Percentiles rank a stretch among this genome's conserved stretches.
Evolutionary conservation across 2,888 invertebrate genomes (phyloP).

Genomic region (Dicyrtoma fusca): DNA sequence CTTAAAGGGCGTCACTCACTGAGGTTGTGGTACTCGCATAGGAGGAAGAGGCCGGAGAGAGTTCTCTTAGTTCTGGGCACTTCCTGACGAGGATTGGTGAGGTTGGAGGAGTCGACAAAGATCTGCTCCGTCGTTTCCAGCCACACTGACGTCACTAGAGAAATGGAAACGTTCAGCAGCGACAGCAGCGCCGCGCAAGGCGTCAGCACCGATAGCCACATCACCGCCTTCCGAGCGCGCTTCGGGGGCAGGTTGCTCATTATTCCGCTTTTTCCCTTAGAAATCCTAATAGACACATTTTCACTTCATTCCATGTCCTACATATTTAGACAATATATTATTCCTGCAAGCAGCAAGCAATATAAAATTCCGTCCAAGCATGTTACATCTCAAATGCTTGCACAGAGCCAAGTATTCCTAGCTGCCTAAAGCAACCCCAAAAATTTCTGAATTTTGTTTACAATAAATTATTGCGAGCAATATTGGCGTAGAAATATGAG

Average conservation of each 20-base stretch:
- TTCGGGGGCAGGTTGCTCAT: constrained; percentile 49
- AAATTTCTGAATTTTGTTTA: too few relatives aligned
- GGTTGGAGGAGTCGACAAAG: constrained; percentile 75
- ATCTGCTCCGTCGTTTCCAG: constrained; percentile 84
- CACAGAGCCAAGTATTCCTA: too few relatives aligned
- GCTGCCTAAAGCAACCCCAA: too few relatives aligned
- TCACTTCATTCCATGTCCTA: too few relatives aligned
- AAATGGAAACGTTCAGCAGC: constrained; percentile 71
- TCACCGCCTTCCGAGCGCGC: constrained; percentile 50
- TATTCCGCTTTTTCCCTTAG: too few relatives aligned
- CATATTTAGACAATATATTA: too few relatives aligned
- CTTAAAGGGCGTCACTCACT: constrained; percentile 35
- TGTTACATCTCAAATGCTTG: too few relatives aligned
- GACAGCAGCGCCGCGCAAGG: constrained; percentile 62
- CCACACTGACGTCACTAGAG: constrained; percentile 82
- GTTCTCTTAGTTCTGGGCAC: constrained; percentile 74
- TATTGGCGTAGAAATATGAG: too few relatives aligned
- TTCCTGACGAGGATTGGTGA: constrained; percentile 68
- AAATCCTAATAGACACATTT: too few relatives aligned
- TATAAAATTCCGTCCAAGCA: too few relatives aligned
- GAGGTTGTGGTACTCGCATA: constrained; percentile 63
- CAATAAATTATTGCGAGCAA: too few relatives aligned
- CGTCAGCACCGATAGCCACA: constrained; percentile 48
- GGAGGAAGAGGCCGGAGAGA: constrained; percentile 78
- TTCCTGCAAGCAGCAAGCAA: too few relatives aligned